Conservation (phyloP, 1,140 invertebrate species). For the Anastatus disparis region DNA sequence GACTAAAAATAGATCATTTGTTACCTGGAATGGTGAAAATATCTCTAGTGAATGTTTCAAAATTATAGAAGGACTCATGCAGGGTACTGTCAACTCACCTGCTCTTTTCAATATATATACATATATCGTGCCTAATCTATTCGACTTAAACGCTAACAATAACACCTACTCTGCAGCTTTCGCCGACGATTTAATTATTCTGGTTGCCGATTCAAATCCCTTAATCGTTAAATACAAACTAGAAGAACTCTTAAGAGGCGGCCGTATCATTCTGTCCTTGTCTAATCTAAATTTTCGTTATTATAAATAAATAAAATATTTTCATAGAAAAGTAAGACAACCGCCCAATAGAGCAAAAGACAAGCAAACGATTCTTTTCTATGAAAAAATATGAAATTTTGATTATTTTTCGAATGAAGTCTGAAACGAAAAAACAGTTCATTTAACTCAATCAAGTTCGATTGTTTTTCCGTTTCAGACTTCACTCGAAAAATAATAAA, state of each 20-base stretch:
- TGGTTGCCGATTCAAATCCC: constrained; percentile 2
- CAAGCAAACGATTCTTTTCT: no score
- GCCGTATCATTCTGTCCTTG: no score
- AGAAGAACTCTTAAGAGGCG: not conserved
- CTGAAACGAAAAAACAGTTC: no score
- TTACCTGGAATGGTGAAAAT: not conserved
- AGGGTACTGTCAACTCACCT: constrained; percentile 42
- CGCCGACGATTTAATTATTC: constrained; percentile 38
- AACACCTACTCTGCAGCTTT: constrained; percentile 26
- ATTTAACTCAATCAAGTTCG: no score
- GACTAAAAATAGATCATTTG: constrained; percentile 28
- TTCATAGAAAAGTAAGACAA: no score
- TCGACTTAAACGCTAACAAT: not conserved
- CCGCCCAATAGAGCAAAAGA: no score
- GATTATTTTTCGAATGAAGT: no score
- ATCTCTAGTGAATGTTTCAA: not conserved
- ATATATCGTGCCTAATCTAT: not conserved
- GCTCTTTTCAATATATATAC: constrained; percentile 41
- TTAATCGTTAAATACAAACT: constrained; percentile 1
- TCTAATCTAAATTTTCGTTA: no score
- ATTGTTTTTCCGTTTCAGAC: no score
- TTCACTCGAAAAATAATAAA: no score
- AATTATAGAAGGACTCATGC: constrained; percentile 28
- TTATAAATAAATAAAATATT: no score
- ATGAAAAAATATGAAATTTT: no score